Evolutionary conservation across 1,140 invertebrate species (phyloP).

Genomic region (Zaprionus lachaisei): DNA sequence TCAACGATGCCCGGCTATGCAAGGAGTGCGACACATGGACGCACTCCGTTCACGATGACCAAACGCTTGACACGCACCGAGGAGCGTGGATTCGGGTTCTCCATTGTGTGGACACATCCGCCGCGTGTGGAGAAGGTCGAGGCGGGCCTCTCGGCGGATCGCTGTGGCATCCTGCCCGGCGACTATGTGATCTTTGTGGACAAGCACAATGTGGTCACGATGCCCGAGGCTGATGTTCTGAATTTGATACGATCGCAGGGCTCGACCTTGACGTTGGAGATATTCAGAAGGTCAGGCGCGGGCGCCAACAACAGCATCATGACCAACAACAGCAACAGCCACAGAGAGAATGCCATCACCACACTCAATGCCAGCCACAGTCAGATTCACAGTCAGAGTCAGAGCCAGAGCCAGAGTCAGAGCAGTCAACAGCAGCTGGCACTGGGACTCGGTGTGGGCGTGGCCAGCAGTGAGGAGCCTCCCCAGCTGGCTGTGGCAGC

Average conservation of each 20-base stretch:
- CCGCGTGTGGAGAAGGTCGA: constrained; percentile 95
- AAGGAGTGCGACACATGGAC: constrained; percentile 85
- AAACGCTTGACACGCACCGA: constrained; percentile 87
- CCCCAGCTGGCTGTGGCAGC: constrained; percentile 10
- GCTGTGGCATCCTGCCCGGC: constrained; percentile 91
- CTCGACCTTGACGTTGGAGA: constrained; percentile 88
- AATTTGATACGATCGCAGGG: constrained; percentile 88
- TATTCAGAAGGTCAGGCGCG: constrained; percentile 88
- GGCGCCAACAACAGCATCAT: constrained; percentile 74
- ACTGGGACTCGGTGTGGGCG: neutral
- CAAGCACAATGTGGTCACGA: constrained; percentile 93
- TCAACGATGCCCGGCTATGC: constrained; percentile 43
- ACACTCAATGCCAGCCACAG: constrained; percentile 19
- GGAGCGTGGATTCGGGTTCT: constrained; percentile 92
- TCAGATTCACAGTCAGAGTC: neutral
- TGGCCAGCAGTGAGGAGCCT: constrained; percentile 31
- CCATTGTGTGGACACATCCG: constrained; percentile 95
- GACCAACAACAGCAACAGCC: constrained; percentile 14
- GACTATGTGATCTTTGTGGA: constrained; percentile 95
- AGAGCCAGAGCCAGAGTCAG: neutral
- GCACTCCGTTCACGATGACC: constrained; percentile 93
- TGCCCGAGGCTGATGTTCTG: constrained; percentile 90
- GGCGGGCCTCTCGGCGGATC: constrained; percentile 91
- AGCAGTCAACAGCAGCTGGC: constrained; percentile 10
- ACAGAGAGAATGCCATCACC: constrained; percentile 19